A percentile compares a stretch with the other conserved stretches of the same genome.
phyloP scores from a whole-genome alignment of 2,113 vertebrate species.

The Microcebus tavaratra region DNA sequence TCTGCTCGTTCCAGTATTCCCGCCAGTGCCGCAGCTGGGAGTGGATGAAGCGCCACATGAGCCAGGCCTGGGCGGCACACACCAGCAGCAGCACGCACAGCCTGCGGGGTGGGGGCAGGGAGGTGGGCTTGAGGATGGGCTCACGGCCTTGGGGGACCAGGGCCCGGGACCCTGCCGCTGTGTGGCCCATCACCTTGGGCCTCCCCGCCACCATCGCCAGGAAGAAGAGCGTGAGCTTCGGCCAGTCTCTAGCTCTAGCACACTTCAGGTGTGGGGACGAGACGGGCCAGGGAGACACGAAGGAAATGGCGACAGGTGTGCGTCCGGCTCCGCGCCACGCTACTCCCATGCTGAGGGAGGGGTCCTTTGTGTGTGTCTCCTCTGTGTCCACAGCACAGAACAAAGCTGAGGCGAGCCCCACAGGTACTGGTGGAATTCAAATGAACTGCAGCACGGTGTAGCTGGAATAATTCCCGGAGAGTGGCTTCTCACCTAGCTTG shows the following conservation, averaged over 20 bases:
- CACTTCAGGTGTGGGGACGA: not conserved
- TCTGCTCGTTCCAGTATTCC: conserved; percentile 93
- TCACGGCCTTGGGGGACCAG: not conserved
- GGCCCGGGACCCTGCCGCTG: too few species aligned
- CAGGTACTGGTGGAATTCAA: not conserved
- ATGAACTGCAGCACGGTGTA: not conserved
- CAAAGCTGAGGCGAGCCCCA: accelerated
- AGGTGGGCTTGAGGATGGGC: not conserved
- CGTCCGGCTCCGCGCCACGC: accelerated
- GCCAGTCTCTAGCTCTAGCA: not conserved
- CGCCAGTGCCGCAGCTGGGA: conserved; percentile 97
- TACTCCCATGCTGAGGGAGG: accelerated
- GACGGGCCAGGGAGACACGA: accelerated
- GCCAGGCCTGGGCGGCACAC: conserved; percentile 95
- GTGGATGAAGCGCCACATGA: conserved; percentile 98
- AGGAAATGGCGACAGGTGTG: accelerated
- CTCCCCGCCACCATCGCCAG: not conserved
- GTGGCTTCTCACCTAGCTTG: not conserved
- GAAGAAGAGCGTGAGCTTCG: not conserved
- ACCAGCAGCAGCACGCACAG: conserved; percentile 93
- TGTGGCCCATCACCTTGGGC: too few species aligned
- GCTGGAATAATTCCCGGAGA: not conserved
- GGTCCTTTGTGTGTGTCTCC: not conserved
- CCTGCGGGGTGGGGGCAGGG: conserved; percentile 79
- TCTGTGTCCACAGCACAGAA: not conserved